phyloP scores from a whole-genome alignment of 2,797 vertebrate genomes.

The Chrysocyon brachyurus region DNA sequence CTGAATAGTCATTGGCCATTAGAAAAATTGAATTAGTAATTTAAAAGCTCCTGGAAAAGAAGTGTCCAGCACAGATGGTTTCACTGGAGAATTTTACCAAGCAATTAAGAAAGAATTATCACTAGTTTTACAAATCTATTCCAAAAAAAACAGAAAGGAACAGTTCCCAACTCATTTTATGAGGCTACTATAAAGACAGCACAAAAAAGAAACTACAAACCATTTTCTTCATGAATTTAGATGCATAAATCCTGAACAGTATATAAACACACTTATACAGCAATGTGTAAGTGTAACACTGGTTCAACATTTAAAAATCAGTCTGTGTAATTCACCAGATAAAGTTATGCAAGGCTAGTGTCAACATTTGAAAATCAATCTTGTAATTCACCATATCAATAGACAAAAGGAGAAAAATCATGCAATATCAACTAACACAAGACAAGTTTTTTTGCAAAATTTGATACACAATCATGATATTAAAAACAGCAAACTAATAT shows the following conservation, averaged over 20 bases:
- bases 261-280: not conserved
- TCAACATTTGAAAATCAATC: not conserved
- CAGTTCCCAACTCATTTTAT: not conserved
- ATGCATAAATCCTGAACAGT: not conserved
- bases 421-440: not conserved
- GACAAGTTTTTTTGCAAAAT: not conserved
- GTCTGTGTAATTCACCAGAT: not conserved
- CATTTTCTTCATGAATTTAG: not conserved
- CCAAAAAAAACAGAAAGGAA: not conserved
- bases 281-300: not conserved
- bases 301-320: not conserved
- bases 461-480: not conserved
- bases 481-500: not conserved
- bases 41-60: not conserved
- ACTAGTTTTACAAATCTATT: not conserved
- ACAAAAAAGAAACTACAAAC: not conserved
- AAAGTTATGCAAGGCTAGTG: not conserved
- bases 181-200: not conserved
- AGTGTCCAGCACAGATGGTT: not conserved
- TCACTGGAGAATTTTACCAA: not conserved
- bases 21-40: not conserved
- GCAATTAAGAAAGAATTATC: not conserved
- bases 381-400: not conserved
- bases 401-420: not conserved
- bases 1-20: not conserved